These are phyloP conservation scores for Bubo scandiacus DNA, from an alignment of 2,113 vertebrate species.

Conservation along the genomic window DNA sequence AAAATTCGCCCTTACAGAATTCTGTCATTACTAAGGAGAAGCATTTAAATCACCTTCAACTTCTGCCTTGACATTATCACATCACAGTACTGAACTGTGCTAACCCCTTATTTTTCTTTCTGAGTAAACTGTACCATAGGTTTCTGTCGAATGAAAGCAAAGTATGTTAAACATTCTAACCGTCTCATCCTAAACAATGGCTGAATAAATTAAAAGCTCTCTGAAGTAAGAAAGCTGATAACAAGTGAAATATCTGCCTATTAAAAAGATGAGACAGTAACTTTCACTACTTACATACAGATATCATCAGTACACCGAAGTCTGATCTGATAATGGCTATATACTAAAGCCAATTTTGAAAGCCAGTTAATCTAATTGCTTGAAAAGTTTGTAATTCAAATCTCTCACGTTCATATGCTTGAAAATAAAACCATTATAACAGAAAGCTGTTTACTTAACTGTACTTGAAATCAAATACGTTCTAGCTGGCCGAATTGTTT, in stretches of 20 bases:
- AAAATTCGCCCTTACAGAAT: background rate
- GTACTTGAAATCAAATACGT: background rate
- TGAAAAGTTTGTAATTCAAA: background rate
- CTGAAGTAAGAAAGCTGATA: background rate
- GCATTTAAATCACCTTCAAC: background rate
- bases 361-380: background rate
- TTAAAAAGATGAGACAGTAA: background rate
- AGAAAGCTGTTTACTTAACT: background rate
- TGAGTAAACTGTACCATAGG: background rate
- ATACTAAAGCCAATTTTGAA: background rate
- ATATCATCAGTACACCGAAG: background rate
- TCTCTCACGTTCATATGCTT: background rate
- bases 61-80: background rate
- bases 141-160: background rate
- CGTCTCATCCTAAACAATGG: background rate
- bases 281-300: background rate
- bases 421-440: background rate
- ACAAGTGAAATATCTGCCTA: background rate
- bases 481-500: accelerated
- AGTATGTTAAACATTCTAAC: background rate
- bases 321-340: background rate
- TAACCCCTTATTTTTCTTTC: background rate
- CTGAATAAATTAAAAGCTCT: background rate
- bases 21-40: background rate
- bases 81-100: background rate